Conservation (phyloP, 2,888 invertebrate species). For the Ctena decussata region DNA sequence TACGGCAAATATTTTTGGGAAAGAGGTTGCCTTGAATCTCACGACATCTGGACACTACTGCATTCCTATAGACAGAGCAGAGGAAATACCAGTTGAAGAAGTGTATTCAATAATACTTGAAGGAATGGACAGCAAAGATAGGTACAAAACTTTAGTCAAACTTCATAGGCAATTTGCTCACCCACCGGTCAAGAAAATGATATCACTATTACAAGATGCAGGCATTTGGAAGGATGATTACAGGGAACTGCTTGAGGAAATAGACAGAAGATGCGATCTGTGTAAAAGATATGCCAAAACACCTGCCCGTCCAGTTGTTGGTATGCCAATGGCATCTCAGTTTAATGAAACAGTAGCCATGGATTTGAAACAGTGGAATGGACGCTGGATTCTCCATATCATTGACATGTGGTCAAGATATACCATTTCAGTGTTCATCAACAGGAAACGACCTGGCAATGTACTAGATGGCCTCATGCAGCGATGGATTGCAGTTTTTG, state of each 20-base stretch:
- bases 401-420: constrained; percentile 48
- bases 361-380: constrained; percentile 29
- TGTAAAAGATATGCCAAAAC: constrained; percentile 51
- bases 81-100: constrained; percentile 30
- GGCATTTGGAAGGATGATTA: constrained; percentile 50
- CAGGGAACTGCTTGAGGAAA: constrained; percentile 7
- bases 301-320: constrained; percentile 44
- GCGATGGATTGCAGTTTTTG: constrained; percentile 60
- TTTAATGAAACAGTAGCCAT: constrained; percentile 30
- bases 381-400: constrained; percentile 14
- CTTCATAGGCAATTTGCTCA: constrained; percentile 61
- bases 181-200: neutral
- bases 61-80: neutral
- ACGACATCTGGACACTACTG: neutral
- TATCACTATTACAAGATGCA: constrained; percentile 35
- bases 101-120: constrained; percentile 43
- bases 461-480: constrained; percentile 54
- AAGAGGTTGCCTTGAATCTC: neutral
- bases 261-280: neutral
- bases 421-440: neutral
- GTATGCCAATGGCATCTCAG: constrained; percentile 31
- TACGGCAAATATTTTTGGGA: constrained; percentile 28
- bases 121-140: constrained; percentile 1
- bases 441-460: neutral
- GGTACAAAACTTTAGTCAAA: constrained; percentile 23